Conservation (phyloP, 2,113 vertebrate species). For the Anser cygnoides region DNA sequence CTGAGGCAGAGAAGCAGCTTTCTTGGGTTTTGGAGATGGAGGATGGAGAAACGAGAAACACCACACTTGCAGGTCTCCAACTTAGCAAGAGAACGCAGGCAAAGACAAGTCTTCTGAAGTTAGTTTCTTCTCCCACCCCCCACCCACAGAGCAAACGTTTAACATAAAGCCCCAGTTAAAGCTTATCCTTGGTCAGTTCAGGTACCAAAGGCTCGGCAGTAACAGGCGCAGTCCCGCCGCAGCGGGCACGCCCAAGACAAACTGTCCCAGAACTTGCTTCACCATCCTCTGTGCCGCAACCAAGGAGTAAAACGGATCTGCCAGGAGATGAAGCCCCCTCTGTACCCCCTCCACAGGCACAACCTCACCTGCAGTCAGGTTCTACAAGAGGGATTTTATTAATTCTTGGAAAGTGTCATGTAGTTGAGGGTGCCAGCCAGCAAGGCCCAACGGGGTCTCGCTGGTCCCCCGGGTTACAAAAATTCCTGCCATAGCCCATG, state of each 20-base stretch:
- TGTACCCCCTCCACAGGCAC: not conserved
- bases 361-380: not conserved
- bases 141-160: not conserved
- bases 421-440: not conserved
- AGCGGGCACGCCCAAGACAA: accelerated
- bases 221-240: not conserved
- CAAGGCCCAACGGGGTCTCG: not conserved
- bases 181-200: accelerated
- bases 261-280: not conserved
- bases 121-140: not conserved
- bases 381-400: not conserved
- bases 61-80: not conserved
- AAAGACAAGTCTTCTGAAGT: not conserved
- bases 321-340: not conserved
- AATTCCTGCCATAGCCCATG: not conserved
- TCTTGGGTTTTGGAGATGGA: not conserved
- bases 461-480: not conserved
- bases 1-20: accelerated
- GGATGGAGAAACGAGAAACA: not conserved
- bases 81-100: accelerated
- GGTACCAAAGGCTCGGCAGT: not conserved
- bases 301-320: not conserved
- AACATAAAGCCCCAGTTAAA: not conserved
- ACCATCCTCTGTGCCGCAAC: not conserved
- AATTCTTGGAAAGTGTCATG: not conserved